A percentile compares a stretch with the other conserved stretches of the same genome.
These are phyloP conservation scores for Auanema freiburgensis DNA, from an alignment of 2,888 invertebrate species.

Conservation along the genomic window DNA sequence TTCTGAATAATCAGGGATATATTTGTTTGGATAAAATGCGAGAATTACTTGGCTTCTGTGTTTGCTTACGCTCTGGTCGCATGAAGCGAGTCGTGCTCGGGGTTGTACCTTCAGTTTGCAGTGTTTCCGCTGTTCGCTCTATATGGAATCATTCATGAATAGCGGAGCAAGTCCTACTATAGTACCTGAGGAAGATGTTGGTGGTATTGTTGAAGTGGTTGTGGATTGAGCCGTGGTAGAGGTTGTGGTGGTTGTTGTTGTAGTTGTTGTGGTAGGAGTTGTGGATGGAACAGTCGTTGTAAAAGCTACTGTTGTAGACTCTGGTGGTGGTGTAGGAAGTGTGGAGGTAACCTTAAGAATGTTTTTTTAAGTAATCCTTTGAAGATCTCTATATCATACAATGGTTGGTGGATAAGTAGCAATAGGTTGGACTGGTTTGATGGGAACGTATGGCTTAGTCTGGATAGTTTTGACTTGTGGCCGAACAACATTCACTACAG, in stretches of 20 bases:
- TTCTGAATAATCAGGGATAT: constrained; percentile 24
- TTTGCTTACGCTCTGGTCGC: constrained; percentile 42
- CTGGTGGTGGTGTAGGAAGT: constrained; percentile 25
- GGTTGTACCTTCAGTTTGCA: background rate
- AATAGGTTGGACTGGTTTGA: constrained; percentile 1
- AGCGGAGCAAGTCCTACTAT: background rate
- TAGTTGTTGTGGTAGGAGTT: constrained; percentile 16
- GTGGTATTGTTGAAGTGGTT: background rate
- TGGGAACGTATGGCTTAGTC: constrained; percentile 18
- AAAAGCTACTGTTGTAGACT: constrained; percentile 24
- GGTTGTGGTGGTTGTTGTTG: constrained; percentile 12
- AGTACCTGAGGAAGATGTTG: background rate
- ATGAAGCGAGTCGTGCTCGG: constrained; percentile 31
- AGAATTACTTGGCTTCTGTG: background rate
- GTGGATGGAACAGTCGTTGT: constrained; percentile 14
- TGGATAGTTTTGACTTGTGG: constrained; percentile 16
- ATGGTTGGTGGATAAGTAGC: constrained; percentile 28
- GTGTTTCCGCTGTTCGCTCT: background rate
- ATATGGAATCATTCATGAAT: background rate
- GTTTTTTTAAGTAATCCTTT: constrained; percentile 27
- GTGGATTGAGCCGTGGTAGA: constrained; percentile 3
- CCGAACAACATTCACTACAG: background rate
- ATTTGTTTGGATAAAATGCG: background rate
- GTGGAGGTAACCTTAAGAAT: constrained; percentile 20
- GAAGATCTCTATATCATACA: constrained; percentile 23